Evolutionary conservation across 1,140 invertebrate genomes (phyloP).

Genomic region (Drosophila sucinea): DNA sequence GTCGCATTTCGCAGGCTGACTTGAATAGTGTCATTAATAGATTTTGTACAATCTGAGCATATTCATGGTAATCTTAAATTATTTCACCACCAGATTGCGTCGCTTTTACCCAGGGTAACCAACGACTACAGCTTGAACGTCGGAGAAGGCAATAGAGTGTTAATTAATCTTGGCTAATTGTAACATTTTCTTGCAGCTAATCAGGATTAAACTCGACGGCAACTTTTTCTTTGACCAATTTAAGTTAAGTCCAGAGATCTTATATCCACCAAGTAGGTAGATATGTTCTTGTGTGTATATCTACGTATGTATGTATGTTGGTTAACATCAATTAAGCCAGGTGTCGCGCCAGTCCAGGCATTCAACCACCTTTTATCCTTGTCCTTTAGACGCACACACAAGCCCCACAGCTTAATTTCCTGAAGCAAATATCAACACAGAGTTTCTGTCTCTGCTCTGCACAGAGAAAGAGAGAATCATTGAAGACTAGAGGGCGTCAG

Average conservation of each 20-base stretch:
- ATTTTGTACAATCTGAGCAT: no score
- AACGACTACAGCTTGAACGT: no score
- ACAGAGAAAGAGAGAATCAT: constrained; percentile 11
- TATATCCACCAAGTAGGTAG: no score
- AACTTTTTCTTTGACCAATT: constrained; percentile 20
- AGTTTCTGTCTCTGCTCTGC: constrained; percentile 39
- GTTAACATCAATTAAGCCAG: constrained; percentile 13
- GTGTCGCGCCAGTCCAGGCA: neutral
- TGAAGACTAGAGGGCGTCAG: neutral
- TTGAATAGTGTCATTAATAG: no score
- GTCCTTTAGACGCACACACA: constrained; percentile 27
- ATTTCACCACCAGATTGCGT: no score
- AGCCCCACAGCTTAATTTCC: constrained; percentile 71
- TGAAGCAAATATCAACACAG: constrained; percentile 73
- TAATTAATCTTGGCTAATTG: constrained; percentile 48
- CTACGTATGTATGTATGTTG: no score
- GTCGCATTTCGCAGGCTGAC: no score
- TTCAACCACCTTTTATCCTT: constrained; percentile 4
- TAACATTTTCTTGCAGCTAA: constrained; percentile 66
- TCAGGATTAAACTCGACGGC: constrained; percentile 43
- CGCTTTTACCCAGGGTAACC: no score
- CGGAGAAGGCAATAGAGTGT: no score
- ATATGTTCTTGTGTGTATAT: no score
- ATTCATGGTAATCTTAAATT: no score
- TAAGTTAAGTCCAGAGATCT: constrained; percentile 26